Percentiles rank a stretch among this genome's conserved stretches.
phyloP scores from a whole-genome alignment of 2,797 vertebrate species.

The Lacerta agilis region DNA sequence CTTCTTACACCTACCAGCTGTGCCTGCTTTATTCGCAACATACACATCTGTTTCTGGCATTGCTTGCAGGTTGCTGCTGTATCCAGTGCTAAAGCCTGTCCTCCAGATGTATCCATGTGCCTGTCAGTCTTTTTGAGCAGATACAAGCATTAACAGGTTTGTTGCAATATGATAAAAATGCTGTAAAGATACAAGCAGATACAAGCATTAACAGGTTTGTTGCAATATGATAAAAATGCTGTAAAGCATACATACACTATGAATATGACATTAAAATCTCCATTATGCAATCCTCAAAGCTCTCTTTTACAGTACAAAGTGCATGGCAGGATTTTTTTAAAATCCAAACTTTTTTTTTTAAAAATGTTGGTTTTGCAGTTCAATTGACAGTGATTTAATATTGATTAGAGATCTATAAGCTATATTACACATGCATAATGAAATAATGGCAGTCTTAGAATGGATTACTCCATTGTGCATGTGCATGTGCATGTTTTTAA shows the following conservation, averaged over 20 bases:
- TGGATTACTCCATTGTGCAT: neutral
- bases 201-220: neutral
- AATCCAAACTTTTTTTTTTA: neutral
- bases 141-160: neutral
- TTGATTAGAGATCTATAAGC: neutral
- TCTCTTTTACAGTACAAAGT: neutral
- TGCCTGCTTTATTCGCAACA: neutral
- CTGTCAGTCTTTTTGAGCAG: neutral
- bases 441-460: neutral
- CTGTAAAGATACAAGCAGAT: neutral
- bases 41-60: neutral
- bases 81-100: neutral
- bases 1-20: neutral
- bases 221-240: neutral
- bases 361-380: neutral
- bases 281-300: neutral
- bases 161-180: neutral
- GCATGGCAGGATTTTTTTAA: neutral
- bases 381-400: neutral
- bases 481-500: neutral
- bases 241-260: neutral
- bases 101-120: neutral
- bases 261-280: neutral
- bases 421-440: neutral
- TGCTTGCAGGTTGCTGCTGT: neutral